Evolutionary conservation across 2,797 vertebrate species (phyloP), one percentile per base, ranked within the genome.

Genomic region (Chanos chanos): DNA sequence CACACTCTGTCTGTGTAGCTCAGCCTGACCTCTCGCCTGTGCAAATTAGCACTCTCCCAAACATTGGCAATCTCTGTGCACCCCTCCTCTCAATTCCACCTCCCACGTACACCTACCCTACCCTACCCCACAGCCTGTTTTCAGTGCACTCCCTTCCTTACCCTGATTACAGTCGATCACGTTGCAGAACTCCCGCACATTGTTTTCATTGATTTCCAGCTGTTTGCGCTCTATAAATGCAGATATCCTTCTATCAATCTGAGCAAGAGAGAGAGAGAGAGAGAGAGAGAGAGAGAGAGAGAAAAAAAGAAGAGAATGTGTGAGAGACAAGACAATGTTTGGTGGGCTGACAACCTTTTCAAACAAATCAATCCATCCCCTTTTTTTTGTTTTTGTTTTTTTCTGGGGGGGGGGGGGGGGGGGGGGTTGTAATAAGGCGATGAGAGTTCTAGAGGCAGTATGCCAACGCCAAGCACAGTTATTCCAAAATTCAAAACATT

Each of bases 81-180:
- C 81, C 13, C 36, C 31, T 36, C 51, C 56, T 59, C 64, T 56
- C 21, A 50, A 28, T 28, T 27, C 27, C 28, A 28, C 27, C 27
- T 28, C 27, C 73, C 77, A 15, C n/a, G 15, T 31, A 36, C 51
- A 37, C 50, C 63, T 55, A 27, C 24, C 10, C 41, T 41, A 40
- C 19, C 12, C 12, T 73, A 64, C 73, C 72, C 70, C 68, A 77
- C 74, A 31, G 27, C 22, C 33, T 25, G 24, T 1, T n/a, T 49
- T 45, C 3, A 60, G 56, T 66, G 73, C 77, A 59, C 69, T 79
- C 57, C 79, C 72, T 85, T 61, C 79, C 88, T 96, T 93, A 99
- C 97, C 96, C 94, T 96, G 95, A 95, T 99, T 99, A 94, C 95
- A 98, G 92, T 96, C 93, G 92, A 99, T 99, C 94, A 99, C 95